These are phyloP conservation scores for Tretioscincus oriximinensis DNA, from an alignment of 2,113 vertebrate genomes.

Conservation along the genomic window DNA sequence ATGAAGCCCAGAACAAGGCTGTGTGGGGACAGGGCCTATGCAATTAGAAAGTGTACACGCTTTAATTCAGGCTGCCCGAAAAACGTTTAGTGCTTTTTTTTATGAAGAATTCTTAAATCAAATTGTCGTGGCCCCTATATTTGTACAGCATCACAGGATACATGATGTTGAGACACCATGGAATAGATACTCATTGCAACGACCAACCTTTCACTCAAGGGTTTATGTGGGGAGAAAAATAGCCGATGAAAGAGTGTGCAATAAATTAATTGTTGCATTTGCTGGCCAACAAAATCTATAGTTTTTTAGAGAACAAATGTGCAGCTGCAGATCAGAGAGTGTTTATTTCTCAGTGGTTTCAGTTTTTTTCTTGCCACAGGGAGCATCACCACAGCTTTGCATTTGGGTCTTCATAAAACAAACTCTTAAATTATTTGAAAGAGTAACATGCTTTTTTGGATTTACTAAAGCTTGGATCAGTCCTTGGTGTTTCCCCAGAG, in stretches of 20 bases:
- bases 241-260: constrained; percentile 40
- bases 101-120: not conserved
- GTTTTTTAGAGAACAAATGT: constrained; percentile 35
- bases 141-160: not conserved
- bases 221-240: not conserved
- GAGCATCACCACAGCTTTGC: constrained; percentile 13
- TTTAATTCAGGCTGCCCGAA: not conserved
- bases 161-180: not conserved
- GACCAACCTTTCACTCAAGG: constrained; percentile 37
- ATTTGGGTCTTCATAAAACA: constrained; percentile 15
- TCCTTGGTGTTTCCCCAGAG: not conserved
- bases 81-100: not conserved
- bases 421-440: constrained; percentile 28
- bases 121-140: not conserved
- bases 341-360: constrained; percentile 26
- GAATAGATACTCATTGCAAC: not conserved
- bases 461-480: not conserved
- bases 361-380: constrained; percentile 35
- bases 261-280: not conserved
- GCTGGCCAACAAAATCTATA: constrained; percentile 14
- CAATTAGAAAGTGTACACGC: not conserved
- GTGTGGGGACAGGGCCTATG: too few species aligned
- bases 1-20: too few species aligned
- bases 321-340: not conserved
- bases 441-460: not conserved